Evolutionary conservation across 2,888 invertebrate species (phyloP), one percentile per base, ranked within the genome.

Genomic region (Patella pellucida): DNA sequence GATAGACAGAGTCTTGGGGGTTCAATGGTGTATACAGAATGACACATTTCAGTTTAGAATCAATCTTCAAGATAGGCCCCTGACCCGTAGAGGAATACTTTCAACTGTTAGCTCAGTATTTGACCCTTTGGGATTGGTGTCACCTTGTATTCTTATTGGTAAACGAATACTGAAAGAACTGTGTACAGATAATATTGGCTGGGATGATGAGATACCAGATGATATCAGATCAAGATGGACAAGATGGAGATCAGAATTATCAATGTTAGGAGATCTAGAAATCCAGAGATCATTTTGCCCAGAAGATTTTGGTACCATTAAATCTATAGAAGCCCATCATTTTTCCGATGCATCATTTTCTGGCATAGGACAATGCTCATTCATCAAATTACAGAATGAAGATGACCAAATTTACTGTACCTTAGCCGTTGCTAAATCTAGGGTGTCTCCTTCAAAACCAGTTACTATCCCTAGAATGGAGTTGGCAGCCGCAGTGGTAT

Each of bases 1-100:
- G 5, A 41, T 56, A 0, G 78, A 81, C 23, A 75, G 78, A 73
- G 70, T 78, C 5, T 75, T 82, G 12, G 81, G 81, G 7, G 50
- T 81, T 12, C 68, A 56, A 1, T 81, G 81, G 82, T 54, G 72
- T 68, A 56, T 69, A 14, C 72, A 75, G 14, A 52, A 71, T 14
- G 79, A 78, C 67, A 9, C 5, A 23, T 78, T 82, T 52, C 50
- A 73, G 1, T 80, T 77, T 56, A 69, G 23, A 12, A 70, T 73
- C 51, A 15, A 68, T 3, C 16, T 71, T 0, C 62, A 76, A n/a
- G 54, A 76, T 12, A 70, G 54, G n/a, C 73, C 74, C 23, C 12
- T 52, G 52, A 71, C 71, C 4, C 52, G 71, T 41, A n/a, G 71
- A 52, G 56, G 71, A 11, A 5, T 9, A 19, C 27, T 68, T 16